A percentile compares a stretch with the other conserved stretches of the same genome.
Conservation (phyloP, 2,888 invertebrate genomes). For the Epirrita christyi region DNA sequence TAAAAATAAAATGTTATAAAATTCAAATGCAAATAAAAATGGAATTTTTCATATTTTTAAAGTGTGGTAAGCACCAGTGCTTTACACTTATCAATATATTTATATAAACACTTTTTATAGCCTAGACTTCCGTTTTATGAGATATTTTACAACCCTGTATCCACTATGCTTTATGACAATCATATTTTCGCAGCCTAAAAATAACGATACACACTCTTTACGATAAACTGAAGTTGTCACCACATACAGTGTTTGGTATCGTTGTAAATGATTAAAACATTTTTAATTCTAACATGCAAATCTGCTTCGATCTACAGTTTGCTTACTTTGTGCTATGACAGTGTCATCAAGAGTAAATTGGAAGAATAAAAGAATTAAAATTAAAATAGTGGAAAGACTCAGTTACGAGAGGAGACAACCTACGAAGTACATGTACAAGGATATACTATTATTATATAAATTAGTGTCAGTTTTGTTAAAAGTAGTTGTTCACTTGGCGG, state of each 20-base stretch:
- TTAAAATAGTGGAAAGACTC: slow-evolving; percentile 62
- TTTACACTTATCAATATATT: slow-evolving; percentile 77
- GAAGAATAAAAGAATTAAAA: slow-evolving; percentile 41
- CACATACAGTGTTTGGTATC: slow-evolving; percentile 40
- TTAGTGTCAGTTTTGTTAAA: slow-evolving; percentile 34
- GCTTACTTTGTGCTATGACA: slow-evolving; percentile 48
- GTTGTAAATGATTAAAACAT: slow-evolving; percentile 33
- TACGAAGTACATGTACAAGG: slow-evolving; percentile 41
- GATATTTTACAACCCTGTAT: slow-evolving; percentile 85
- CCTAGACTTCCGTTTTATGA: slow-evolving; percentile 76
- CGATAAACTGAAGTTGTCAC: slow-evolving; percentile 39
- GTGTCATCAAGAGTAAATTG: slow-evolving; percentile 31
- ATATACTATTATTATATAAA: slow-evolving; percentile 25
- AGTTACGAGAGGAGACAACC: slow-evolving; percentile 63
- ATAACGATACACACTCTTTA: slow-evolving; percentile 50
- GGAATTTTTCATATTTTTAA: slow-evolving; percentile 68
- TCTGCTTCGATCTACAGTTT: slow-evolving; percentile 26
- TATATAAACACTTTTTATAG: slow-evolving; percentile 78
- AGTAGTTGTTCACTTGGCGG: slow-evolving; percentile 76
- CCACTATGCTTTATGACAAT: slow-evolving; percentile 80
- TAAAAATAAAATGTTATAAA: slow-evolving; percentile 53
- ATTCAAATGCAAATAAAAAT: slow-evolving; percentile 71
- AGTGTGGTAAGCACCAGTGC: slow-evolving; percentile 71
- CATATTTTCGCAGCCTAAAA: slow-evolving; percentile 64
- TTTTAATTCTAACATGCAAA: slow-evolving; percentile 28